Base-by-base conservation (phyloP, 2,113 vertebrate species). In the Cyprinodon brontotheroides region DNA sequence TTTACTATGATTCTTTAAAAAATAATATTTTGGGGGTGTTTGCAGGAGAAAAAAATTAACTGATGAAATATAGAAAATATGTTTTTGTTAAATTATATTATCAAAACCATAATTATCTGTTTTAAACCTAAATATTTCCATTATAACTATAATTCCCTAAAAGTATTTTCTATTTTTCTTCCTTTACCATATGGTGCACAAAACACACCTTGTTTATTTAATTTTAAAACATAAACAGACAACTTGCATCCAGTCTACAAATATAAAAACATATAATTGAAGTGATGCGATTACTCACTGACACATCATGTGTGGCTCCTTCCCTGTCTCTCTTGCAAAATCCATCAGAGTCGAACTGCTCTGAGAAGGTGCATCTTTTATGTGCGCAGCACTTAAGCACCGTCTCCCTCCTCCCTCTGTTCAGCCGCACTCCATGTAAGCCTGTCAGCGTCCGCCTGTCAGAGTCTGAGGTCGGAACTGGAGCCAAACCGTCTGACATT, bases 241-340 rank as follows among this genome's bases (percentile, higher is more conserved):
- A 36, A 29, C 65, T 22, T 40, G 10, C 14, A 74, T 59, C 50
- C 11, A 4, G 70, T 43, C 60, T 60, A 61, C 29, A 47, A 7
- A 1, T n/a, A 0, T 13, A 17, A 40, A 53, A 36, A 29, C 29
- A 57, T 10, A 11, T 9, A 43, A 2, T 4, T 41, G 17, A 48
- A 69, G 17, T 60, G 45, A 12, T 29, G 1, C 20, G 17, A 77
- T 37, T 87, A 92, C 91, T 92, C 50, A 92, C 91, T 74, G 61
- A 65, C 66, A 61, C 79, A 83, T 79, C 6, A 4, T 82, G 86
- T 41, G 75, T 41, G 61, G 50, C 75, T 65, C 53, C 6, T 72
- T 5, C 22, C 15, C 64, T 59, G 57, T 75, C 73, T 65, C 70
- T 78, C 61, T 65, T 53, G 65, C 72, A 73, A 70, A 80, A 75